A percentile compares a stretch with the other conserved stretches of the same genome.
Conservation (phyloP, 2,888 invertebrate species). For the Microctonus brassicae region DNA sequence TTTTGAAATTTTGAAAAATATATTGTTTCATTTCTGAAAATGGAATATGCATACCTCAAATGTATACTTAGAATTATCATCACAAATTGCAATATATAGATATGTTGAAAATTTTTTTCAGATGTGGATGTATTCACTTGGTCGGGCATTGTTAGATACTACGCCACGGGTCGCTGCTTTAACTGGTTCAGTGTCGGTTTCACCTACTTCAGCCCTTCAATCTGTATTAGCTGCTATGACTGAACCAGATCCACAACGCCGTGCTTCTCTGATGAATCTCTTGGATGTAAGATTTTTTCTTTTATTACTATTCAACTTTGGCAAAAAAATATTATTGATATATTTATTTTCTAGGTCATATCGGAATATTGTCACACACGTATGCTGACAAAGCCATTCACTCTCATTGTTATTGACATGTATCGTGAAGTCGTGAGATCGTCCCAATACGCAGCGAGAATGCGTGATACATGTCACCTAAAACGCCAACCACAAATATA, state of each 20-base stretch:
- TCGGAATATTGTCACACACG: constrained; percentile 74
- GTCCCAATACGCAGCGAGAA: constrained; percentile 62
- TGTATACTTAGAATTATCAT: neutral
- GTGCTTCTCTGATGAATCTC: constrained; percentile 75
- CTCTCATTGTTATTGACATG: constrained; percentile 75
- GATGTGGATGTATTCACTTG: constrained; percentile 77
- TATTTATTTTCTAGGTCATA: constrained; percentile 70
- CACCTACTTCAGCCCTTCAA: constrained; percentile 71
- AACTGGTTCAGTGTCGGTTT: constrained; percentile 69
- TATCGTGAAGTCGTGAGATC: constrained; percentile 71
- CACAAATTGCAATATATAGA: neutral
- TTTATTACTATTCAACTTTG: neutral
- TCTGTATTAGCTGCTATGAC: constrained; percentile 74
- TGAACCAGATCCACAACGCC: constrained; percentile 70
- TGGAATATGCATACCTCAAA: neutral
- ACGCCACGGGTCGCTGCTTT: constrained; percentile 68
- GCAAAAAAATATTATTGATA: neutral
- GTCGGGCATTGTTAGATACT: constrained; percentile 72
- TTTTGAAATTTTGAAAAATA: neutral
- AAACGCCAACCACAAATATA: constrained; percentile 45
- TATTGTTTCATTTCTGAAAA: neutral
- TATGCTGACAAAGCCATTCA: constrained; percentile 74
- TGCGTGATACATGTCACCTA: constrained; percentile 53
- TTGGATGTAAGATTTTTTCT: constrained; percentile 72
- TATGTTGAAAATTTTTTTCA: constrained; percentile 64